Percentiles rank a stretch among this genome's conserved stretches.
phyloP scores from a whole-genome alignment of 2,113 vertebrate genomes.

The Tapirus terrestris region DNA sequence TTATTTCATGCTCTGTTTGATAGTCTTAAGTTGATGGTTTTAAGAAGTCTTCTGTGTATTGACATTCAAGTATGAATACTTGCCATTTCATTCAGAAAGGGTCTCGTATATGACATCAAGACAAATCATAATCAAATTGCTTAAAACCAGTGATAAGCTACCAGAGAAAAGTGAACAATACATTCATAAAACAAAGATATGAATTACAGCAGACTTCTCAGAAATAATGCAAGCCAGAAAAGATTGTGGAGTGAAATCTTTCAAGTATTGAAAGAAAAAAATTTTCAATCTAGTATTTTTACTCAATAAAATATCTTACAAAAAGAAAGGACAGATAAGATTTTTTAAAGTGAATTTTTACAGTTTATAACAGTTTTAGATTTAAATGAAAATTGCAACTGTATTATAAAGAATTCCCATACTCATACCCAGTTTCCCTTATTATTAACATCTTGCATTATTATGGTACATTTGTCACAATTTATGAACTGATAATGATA shows the following conservation, averaged over 20 bases:
- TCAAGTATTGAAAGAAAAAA: background rate
- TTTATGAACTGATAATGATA: background rate
- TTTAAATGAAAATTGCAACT: background rate
- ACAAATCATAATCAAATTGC: background rate
- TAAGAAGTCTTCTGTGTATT: background rate
- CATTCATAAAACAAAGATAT: background rate
- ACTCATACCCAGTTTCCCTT: background rate
- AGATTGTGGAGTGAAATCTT: background rate
- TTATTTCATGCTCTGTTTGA: background rate
- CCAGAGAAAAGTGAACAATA: background rate
- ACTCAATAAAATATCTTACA: background rate
- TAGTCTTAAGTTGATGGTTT: background rate
- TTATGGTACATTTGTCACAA: background rate
- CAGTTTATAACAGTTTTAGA: background rate
- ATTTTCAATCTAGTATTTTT: background rate
- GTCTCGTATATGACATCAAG: background rate
- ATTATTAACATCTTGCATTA: background rate
- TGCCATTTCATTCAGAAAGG: background rate
- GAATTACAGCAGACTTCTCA: background rate
- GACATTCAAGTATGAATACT: background rate
- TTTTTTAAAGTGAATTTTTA: background rate
- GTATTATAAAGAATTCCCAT: background rate
- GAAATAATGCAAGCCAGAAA: background rate
- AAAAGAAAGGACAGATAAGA: background rate
- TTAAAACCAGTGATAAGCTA: background rate